Base-by-base conservation (phyloP, 2,888 invertebrate genomes). In the Phengaris arion region DNA sequence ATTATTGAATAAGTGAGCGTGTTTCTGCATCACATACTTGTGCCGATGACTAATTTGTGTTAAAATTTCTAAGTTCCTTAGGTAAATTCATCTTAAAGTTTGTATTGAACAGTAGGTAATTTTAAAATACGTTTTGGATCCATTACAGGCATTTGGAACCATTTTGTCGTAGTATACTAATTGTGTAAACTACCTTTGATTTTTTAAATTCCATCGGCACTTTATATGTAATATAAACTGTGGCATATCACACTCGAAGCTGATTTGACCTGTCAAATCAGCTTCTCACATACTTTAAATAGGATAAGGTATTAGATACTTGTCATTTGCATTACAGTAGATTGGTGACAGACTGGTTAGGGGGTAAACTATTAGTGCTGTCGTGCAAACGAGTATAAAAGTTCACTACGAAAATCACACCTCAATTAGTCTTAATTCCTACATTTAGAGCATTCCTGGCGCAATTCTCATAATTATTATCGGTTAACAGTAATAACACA, bases 271-370 rank as follows among this genome's bases (percentile, higher is more conserved):
- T 79, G 85, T 85, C 85, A 83, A 84, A 81, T 81, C 79, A 81
- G 81, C 85, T 84, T 83, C 82, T 80, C 79, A 85, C 83, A 89
- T 92, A 90, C 92, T 92, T 90, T 91, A 91, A 92, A 91, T 89
- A 89, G 92, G 89, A 90, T 92, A 90, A 85, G 81, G 84, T 87
- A 13, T 72, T 52, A 54, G 22, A 12, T 54, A 52, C 35, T 54
- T 13, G 22, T 90, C 85, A 85, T 86, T 85, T 83, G 83, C 84
- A 85, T 82, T 84, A 83, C 84, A 79, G 77, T 78, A 74, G 73
- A 78, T 77, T 59, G 76, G 76, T 72, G 74, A 74, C 74, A 75
- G 75, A 76, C 74, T 72, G 75, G 74, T 76, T 77, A 55, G 76
- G 76, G 45, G 70, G 72, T 72, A 72, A 68, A 68, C 6, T 59